Evolutionary conservation across 2,888 invertebrate species (phyloP), one percentile per base, ranked within the genome.

Genomic region (Epistrophe grossulariae): DNA sequence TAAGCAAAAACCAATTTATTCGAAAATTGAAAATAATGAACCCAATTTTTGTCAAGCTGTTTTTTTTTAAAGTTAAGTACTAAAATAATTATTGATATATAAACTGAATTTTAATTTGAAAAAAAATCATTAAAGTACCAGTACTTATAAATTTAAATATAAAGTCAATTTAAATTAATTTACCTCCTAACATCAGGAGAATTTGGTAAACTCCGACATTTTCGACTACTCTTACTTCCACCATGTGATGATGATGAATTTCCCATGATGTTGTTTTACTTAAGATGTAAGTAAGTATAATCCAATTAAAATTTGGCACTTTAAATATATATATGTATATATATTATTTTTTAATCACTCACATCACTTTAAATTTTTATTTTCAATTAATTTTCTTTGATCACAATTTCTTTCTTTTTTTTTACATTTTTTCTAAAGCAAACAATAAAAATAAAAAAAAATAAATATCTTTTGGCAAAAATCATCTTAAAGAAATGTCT

Each of bases 131-230:
- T 0, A 9, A 35, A 31, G 31, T 31, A 35, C 35, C 9, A 8
- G 8, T 35, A 35, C 35, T 9, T 35, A 35, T 43, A 43, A 15
- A 43, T 43, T 43, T 5, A 43, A 15, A 48, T 10, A 48, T n/a
- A 52, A 28, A 38, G 45, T 38, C 17, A 35, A 19, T 11, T 31
- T 11, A 19, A 60, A 5, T 3, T 7, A n/a, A 70, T 79, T 89
- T 95, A 96, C 96, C 96, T 95, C 93, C 95, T 94, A 85, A 95
- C 95, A 94, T 96, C 96, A 90, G 96, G 96, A 77, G 97, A 97
- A 89, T 96, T 97, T 84, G 97, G 97, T 91, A 97, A 93, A 92
- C 97, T 97, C 91, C 96, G 92, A 89, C 93, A 92, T 90, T 93
- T 93, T 50, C 93, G 91, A 84, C 90, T 91, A 80, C 84, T 91